Evolutionary conservation across 2,113 vertebrate genomes (phyloP).

Genomic region (crab-eating macaque (Macaca fascicularis)): T2T-MFA8v1.1 NC_088376.1:77530001-77530500

Average conservation of each 20-base stretch:
- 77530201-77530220: background rate
- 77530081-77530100: constrained; percentile 24
- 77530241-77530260: background rate
- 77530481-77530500: background rate
- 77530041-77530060: background rate
- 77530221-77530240: background rate
- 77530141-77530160: background rate
- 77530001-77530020: background rate
- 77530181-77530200: background rate
- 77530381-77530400: background rate
- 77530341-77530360: background rate
- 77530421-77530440: background rate
- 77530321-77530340: background rate
- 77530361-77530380: background rate
- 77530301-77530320: background rate
- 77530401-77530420: background rate
- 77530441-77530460: background rate
- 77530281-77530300: background rate
- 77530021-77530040: background rate
- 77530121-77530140: background rate
- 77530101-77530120: background rate
- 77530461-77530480: background rate
- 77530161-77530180: background rate
- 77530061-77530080: background rate
- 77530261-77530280: background rate